A percentile compares a stretch with the other conserved stretches of the same genome.
Conservation (phyloP, 2,113 vertebrate species). For the Glaucomys volans region DNA sequence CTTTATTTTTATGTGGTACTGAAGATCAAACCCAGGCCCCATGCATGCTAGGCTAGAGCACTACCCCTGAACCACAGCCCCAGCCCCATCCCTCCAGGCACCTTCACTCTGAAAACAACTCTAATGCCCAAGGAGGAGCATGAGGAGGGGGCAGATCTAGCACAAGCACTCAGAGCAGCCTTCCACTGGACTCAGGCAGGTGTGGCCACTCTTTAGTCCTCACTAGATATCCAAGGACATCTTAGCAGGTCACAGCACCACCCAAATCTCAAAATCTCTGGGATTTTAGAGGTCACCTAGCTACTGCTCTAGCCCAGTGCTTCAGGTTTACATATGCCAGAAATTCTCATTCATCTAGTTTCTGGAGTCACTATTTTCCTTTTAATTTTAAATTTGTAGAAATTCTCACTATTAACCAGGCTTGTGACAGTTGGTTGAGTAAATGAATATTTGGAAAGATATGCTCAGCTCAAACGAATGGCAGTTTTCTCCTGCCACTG, state of each 20-base stretch:
- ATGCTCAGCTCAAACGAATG: background rate
- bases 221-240: background rate
- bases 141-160: background rate
- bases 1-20: too few relatives aligned
- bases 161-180: background rate
- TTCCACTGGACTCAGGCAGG: background rate
- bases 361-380: background rate
- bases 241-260: background rate
- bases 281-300: background rate
- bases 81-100: background rate
- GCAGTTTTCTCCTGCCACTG: background rate
- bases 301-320: background rate
- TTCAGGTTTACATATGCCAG: background rate
- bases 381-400: conserved; percentile 32
- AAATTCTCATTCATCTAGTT: background rate
- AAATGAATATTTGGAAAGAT: background rate
- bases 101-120: background rate
- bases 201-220: too few relatives aligned
- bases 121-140: background rate
- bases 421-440: background rate
- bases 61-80: too few relatives aligned
- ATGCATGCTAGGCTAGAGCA: too few relatives aligned
- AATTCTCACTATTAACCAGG: background rate
- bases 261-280: background rate
- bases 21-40: too few relatives aligned